These are phyloP conservation scores for Tortricodes alternella DNA, from an alignment of 2,888 invertebrate genomes.

Conservation along the genomic window DNA sequence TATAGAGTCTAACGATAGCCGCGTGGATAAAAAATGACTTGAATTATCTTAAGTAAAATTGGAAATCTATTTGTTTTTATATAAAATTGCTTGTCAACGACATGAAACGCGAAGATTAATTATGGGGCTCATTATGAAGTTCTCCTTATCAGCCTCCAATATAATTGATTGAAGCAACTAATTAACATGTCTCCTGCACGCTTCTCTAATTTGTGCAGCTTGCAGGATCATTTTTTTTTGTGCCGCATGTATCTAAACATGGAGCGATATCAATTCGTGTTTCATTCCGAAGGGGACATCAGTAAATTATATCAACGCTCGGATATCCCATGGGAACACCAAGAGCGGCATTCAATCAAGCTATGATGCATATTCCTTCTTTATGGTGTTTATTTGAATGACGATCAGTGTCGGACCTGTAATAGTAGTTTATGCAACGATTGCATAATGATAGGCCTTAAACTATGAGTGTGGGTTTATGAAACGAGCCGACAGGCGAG, in stretches of 20 bases:
- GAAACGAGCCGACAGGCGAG: too few species aligned
- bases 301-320: slow-evolving; percentile 59
- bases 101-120: slow-evolving; percentile 16
- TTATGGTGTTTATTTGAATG: too few species aligned
- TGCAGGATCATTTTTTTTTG: slow-evolving; percentile 24
- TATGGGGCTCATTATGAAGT: slow-evolving; percentile 42
- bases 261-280: slow-evolving; percentile 42
- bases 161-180: slow-evolving; percentile 52
- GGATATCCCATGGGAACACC: slow-evolving; percentile 45
- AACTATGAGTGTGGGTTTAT: too few species aligned
- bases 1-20: too few species aligned
- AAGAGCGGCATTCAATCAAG: slow-evolving; percentile 54
- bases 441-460: too few species aligned
- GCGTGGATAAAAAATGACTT: not conserved
- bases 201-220: slow-evolving; percentile 39
- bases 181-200: slow-evolving; percentile 55
- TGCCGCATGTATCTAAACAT: slow-evolving; percentile 16
- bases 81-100: slow-evolving; percentile 4
- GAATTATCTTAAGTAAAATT: not conserved
- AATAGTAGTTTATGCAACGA: too few species aligned
- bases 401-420: too few species aligned
- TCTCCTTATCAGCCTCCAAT: slow-evolving; percentile 39
- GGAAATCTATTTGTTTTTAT: not conserved
- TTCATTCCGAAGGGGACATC: slow-evolving; percentile 39
- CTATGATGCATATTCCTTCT: slow-evolving; percentile 56